These are phyloP conservation scores for Cryptoprocta ferox DNA, from an alignment of 2,797 vertebrate species.

Conservation along the genomic window DNA sequence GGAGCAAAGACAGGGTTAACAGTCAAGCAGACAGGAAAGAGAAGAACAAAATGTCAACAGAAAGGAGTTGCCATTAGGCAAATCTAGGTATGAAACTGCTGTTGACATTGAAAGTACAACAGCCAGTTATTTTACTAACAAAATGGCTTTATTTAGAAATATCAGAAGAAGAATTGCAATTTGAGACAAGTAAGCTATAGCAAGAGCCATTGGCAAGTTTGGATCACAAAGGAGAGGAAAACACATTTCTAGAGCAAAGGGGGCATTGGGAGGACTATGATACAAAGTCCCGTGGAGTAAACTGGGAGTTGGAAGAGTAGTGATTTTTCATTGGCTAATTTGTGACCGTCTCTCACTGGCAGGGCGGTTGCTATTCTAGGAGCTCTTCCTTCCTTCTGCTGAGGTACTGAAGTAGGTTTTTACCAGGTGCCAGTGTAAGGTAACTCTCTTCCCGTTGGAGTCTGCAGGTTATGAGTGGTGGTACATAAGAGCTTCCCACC, in stretches of 20 bases:
- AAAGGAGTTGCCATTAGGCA: not conserved
- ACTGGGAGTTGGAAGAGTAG: not conserved
- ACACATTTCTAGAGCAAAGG: not conserved
- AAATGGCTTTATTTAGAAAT: not conserved
- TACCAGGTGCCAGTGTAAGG: not conserved
- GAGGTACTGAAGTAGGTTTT: not conserved
- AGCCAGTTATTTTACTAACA: not conserved
- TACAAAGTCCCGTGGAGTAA: not conserved
- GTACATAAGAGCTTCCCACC: not conserved
- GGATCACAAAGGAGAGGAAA: not conserved
- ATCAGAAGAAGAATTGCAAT: not conserved
- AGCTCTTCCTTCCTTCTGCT: not conserved
- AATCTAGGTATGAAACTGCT: not conserved
- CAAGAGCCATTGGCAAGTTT: not conserved
- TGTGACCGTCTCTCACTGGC: not conserved
- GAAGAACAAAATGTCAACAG: not conserved
- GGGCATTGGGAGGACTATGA: not conserved
- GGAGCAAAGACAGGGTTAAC: not conserved
- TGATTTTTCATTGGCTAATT: not conserved
- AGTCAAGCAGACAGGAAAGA: not conserved
- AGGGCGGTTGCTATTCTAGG: not conserved
- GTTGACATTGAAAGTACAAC: not conserved
- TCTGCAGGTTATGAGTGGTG: not conserved
- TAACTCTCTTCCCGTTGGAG: not conserved
- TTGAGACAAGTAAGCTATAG: not conserved